A percentile compares a stretch with the other conserved stretches of the same genome.
phyloP scores from a whole-genome alignment of 1,140 invertebrate genomes.

The Dreissena rostriformis region DNA sequence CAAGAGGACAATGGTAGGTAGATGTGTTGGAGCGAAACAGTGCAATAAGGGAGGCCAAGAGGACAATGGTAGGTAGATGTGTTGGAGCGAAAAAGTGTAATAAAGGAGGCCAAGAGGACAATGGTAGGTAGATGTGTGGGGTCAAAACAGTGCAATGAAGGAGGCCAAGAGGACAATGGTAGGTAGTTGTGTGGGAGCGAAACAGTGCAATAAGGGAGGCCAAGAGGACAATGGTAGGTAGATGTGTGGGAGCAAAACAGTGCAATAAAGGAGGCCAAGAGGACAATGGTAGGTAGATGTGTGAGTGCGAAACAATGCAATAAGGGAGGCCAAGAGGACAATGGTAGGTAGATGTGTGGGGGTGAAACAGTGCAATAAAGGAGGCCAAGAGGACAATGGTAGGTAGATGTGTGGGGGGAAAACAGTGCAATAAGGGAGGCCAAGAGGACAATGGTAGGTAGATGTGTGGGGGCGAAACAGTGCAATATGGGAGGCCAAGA shows the following conservation, averaged over 20 bases:
- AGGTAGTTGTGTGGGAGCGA: conserved; percentile 24
- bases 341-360: neutral
- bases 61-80: conserved; percentile 7
- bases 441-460: conserved; percentile 16
- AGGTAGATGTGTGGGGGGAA: conserved; percentile 26
- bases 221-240: conserved; percentile 16
- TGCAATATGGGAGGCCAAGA: conserved; percentile 60
- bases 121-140: neutral
- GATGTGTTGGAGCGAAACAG: conserved; percentile 76
- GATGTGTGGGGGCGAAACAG: conserved; percentile 58
- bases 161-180: conserved; percentile 28
- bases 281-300: conserved; percentile 6
- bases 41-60: conserved; percentile 61
- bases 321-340: conserved; percentile 26
- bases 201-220: conserved; percentile 68
- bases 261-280: conserved; percentile 60
- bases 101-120: conserved; percentile 26
- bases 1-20: conserved; percentile 50
- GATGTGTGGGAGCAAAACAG: conserved; percentile 59
- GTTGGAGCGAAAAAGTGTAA: conserved; percentile 69
- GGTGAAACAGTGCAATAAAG: conserved; percentile 69
- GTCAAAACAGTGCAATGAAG: conserved; percentile 69
- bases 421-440: conserved; percentile 68
- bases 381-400: conserved; percentile 28
- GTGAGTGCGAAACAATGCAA: conserved; percentile 69